Evolutionary conservation across 2,888 invertebrate genomes (phyloP).

Genomic region (Drosophila koepferae): DNA sequence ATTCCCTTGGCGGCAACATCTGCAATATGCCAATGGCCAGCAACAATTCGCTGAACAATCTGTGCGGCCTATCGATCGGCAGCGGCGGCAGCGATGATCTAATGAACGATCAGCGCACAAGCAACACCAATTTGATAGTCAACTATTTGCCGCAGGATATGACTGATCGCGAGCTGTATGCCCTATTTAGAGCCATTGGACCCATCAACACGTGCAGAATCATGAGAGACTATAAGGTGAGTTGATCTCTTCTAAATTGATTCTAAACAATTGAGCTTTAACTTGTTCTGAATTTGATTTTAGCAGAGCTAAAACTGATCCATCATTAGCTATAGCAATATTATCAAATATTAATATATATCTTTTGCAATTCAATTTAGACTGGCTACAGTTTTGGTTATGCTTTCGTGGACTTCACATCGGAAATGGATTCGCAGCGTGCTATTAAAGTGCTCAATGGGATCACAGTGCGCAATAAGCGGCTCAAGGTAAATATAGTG

Average conservation of each 20-base stretch:
- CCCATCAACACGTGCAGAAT: constrained; percentile 95
- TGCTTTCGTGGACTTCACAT: constrained; percentile 96
- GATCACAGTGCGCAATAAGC: constrained; percentile 94
- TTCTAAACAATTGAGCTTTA: too few relatives aligned
- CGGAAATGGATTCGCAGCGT: constrained; percentile 93
- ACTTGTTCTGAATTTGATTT: too few relatives aligned
- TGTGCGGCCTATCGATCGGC: constrained; percentile 72
- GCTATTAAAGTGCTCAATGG: constrained; percentile 96
- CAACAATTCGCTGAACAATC: constrained; percentile 74
- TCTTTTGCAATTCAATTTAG: constrained; percentile 82
- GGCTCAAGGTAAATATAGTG: constrained; percentile 89
- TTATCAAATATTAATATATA: background rate
- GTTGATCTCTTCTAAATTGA: constrained; percentile 3
- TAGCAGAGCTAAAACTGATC: too few relatives aligned
- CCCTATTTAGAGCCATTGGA: constrained; percentile 95
- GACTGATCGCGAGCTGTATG: constrained; percentile 95
- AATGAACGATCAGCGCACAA: constrained; percentile 64
- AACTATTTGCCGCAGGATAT: constrained; percentile 98
- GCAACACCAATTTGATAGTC: constrained; percentile 94
- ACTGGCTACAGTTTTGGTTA: constrained; percentile 98
- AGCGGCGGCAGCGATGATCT: constrained; percentile 78
- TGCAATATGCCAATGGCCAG: constrained; percentile 80
- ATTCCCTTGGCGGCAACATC: constrained; percentile 64
- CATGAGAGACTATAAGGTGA: constrained; percentile 95
- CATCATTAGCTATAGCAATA: background rate